Base-by-base conservation (phyloP, 1,140 invertebrate genomes). In the Ladona fulva region DNA sequence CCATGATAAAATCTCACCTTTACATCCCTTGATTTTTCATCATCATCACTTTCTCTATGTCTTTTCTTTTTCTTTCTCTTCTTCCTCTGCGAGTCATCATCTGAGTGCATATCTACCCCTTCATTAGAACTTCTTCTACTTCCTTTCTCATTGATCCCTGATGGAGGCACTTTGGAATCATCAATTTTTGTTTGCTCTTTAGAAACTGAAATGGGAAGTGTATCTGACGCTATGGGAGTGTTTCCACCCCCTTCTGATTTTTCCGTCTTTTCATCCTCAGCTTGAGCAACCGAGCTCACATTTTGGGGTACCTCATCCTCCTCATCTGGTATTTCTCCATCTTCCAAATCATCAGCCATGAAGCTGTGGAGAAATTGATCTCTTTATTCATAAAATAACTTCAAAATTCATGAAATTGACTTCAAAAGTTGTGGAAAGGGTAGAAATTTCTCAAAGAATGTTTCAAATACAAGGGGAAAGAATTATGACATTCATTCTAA, bases 281-380 rank as follows among this genome's bases (percentile, higher is more conserved):
- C 19, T 10, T 16, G 52, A 66, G n/a, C 52, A 66, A 16, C 52
- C 3, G 52, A 6, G 52, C 12, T 66, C n/a, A 12, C 52, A 22
- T 66, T 66, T 22, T 22, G 16, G 3, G n/a, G 16, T 66, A 22
- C 77, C 24, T 77, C 76, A 25, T 77, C 88, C 74, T 89, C 89
- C 77, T 89, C 88, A 10, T 89, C 89, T 76, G 88, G 88, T 80
- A 89, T 89, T 82, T 89, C 88, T 76, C 89, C 89, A 81, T 90
- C 89, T 82, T 90, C 89, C 79, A 89, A 82, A 81, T 90, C 88
- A 80, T 88, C 86, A 75, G 66, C 44, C 78, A 73, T 74, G n/a
- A 59, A 42, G 42, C 37, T 42, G 25, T 25, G 29, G 29, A 79
- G n/a, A 73, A 76, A 74, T 19, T 66, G n/a, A 66, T 22, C 52